Conservation (phyloP, 2,797 vertebrate species). For the Sebastes oblongus region DNA sequence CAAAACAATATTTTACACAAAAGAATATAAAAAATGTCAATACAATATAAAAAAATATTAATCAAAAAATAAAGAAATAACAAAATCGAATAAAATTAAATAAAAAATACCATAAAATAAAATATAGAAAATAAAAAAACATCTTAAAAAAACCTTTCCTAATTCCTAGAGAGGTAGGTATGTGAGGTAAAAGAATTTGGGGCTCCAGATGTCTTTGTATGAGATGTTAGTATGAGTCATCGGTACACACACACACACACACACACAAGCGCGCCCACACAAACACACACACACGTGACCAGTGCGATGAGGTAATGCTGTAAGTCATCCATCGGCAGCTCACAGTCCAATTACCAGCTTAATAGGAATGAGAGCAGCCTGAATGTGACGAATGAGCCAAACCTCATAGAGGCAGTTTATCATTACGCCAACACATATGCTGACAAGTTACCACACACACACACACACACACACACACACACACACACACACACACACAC, state of each 20-base stretch:
- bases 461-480: background rate
- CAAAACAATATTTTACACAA: background rate
- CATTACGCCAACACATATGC: conserved; percentile 1
- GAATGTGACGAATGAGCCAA: conserved; percentile 55
- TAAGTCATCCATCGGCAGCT: conserved; percentile 73
- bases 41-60: background rate
- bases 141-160: background rate
- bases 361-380: conserved; percentile 67
- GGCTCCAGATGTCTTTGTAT: conserved; percentile 6
- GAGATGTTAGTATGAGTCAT: conserved; percentile 43
- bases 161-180: background rate
- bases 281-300: conserved; percentile 6
- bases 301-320: conserved; percentile 83
- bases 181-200: background rate
- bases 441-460: background rate
- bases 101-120: background rate
- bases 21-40: background rate
- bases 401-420: conserved; percentile 63
- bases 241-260: background rate
- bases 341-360: conserved; percentile 74
- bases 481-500: background rate
- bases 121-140: background rate
- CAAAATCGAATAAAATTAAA: too few relatives aligned
- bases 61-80: background rate
- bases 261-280: background rate